These are phyloP conservation scores for Polyodon spathula DNA, from an alignment of 2,113 vertebrate species.

Conservation along the genomic window DNA sequence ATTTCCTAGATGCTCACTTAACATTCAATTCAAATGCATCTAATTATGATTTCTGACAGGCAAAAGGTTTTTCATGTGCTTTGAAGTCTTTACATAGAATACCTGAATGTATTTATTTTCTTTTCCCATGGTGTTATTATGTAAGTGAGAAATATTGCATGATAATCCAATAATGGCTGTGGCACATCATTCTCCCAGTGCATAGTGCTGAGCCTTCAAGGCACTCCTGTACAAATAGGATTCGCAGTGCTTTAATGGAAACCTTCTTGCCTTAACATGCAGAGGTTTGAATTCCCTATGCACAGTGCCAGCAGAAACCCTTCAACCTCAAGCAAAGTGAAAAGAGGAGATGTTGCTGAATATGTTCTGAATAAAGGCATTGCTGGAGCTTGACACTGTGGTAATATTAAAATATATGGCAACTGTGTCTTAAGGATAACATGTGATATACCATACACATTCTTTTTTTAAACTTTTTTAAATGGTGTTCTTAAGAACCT, in stretches of 20 bases:
- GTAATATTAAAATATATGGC: neutral
- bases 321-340: neutral
- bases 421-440: no score
- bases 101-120: neutral
- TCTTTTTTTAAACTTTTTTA: no score
- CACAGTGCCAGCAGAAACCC: neutral
- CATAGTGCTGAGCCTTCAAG: neutral
- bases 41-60: neutral
- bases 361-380: neutral
- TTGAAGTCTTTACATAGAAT: neutral
- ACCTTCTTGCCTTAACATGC: neutral
- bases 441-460: no score
- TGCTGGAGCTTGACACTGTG: neutral
- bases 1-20: no score
- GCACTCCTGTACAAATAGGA: neutral
- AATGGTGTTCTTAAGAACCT: no score
- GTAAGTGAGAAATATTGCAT: neutral
- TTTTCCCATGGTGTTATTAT: neutral
- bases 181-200: neutral
- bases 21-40: neutral
- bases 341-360: neutral
- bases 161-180: neutral
- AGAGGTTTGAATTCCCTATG: neutral
- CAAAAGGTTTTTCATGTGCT: conserved; percentile 6
- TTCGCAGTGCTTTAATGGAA: neutral